These are phyloP conservation scores for Holotrichia oblita DNA, from an alignment of 1,140 invertebrate genomes.

Conservation along the genomic window DNA sequence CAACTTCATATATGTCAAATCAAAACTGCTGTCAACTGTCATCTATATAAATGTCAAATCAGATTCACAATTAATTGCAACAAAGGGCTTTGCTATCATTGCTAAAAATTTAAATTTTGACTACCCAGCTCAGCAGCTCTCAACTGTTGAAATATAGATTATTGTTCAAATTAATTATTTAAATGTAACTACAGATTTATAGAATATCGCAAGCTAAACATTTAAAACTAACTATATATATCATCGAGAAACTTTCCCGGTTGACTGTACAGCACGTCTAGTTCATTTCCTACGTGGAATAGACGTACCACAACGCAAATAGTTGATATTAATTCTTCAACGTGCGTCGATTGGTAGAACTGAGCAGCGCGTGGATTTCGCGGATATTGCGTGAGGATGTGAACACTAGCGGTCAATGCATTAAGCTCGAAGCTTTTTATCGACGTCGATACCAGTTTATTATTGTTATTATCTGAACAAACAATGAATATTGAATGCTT, in stretches of 20 bases:
- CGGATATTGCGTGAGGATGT: constrained; percentile 35
- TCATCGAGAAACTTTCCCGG: neutral
- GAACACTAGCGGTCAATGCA: constrained; percentile 13
- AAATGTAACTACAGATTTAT: too few relatives aligned
- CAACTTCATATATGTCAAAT: too few relatives aligned
- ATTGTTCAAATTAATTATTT: too few relatives aligned
- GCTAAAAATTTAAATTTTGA: too few relatives aligned
- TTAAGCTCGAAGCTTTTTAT: neutral
- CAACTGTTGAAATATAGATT: too few relatives aligned
- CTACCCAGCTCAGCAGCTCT: too few relatives aligned
- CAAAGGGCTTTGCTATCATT: too few relatives aligned
- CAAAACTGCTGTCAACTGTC: too few relatives aligned
- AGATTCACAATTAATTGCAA: too few relatives aligned
- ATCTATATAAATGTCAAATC: too few relatives aligned
- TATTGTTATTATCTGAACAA: constrained; percentile 17
- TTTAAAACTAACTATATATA: too few relatives aligned
- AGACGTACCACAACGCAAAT: neutral
- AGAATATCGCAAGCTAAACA: too few relatives aligned
- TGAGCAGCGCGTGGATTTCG: constrained; percentile 17
- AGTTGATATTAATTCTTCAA: constrained; percentile 32
- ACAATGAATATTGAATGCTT: constrained; percentile 3
- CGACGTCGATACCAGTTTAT: constrained; percentile 15
- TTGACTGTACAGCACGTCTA: constrained; percentile 22
- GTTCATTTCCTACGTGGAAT: constrained; percentile 28
- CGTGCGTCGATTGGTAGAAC: constrained; percentile 13